Evolutionary conservation across 1,140 invertebrate genomes (phyloP), one percentile per base, ranked within the genome.

Genomic region (Cydia splendana): DNA sequence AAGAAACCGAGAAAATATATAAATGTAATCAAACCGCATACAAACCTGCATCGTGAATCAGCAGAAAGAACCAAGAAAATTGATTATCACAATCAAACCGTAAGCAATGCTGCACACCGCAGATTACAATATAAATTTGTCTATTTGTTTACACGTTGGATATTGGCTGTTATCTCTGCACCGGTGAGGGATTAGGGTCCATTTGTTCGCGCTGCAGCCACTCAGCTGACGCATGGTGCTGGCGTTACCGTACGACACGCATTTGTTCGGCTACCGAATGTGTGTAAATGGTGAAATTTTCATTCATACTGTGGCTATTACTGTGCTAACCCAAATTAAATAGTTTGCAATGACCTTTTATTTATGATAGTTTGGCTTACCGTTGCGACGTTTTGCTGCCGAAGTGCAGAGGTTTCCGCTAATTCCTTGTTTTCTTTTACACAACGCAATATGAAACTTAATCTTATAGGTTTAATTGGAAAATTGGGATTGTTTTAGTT

Each of bases 41-140:
- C 9, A 62, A n/a, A 9, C n/a, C 18, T 62, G 57, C 3, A 18
- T 53, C 13, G 51, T 62, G 57, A 20, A 53, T 0, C n/a, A 62
- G 6, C 57, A 7, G 57, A 20, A 10, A 62, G n/a, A 62, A 10
- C 18, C 57, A 62, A 18, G 57, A 20, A 62, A 20, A 62, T 24
- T 62, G n/a, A 62, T 62, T 18, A 62, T 9, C 0, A 5, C 57
- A 24, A 62, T 62, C 18, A 57, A 62, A 62, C 57, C 6, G 7
- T 62, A 20, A 62, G 18, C 57, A 62, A 53, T n/a, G 48, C 48
- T 51, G 15, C 48, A 57, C 53, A 18, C 3, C 18, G 57, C 57
- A 62, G 57, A 62, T 62, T 20, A 24, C 57, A 24, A 62, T 62
- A 62, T 20, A 62, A 62, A 62, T 62, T 62, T 62, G n/a, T 24